A percentile compares a stretch with the other conserved stretches of the same genome.
These are phyloP conservation scores for Eriosoma lanigerum DNA, from an alignment of 1,140 invertebrate genomes.

Conservation along the genomic window DNA sequence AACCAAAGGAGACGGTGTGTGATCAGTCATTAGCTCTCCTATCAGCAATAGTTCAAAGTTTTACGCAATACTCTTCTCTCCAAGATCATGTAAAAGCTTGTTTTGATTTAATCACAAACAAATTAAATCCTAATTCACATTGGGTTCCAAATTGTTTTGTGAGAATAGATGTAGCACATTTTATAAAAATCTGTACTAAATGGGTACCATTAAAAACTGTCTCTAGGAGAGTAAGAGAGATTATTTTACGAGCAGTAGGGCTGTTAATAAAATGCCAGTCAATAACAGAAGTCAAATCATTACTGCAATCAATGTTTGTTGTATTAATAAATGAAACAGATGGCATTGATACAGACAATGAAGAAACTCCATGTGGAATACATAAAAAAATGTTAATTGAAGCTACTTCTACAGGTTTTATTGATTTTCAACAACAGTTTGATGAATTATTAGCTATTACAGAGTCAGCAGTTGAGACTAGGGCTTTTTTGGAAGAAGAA, in stretches of 20 bases:
- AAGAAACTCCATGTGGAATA: slow-evolving; percentile 2
- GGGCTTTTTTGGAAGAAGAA: background rate
- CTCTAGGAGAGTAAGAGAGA: background rate
- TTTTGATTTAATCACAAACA: background rate
- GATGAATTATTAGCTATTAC: background rate
- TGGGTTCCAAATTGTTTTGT: background rate
- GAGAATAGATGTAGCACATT: background rate
- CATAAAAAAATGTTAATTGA: background rate
- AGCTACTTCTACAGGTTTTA: background rate
- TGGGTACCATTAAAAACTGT: background rate
- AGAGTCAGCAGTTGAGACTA: background rate
- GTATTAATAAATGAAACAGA: background rate
- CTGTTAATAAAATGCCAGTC: background rate
- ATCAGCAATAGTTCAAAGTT: background rate
- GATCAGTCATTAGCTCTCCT: slow-evolving; percentile 2
- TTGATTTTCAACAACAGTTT: background rate
- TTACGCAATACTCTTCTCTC: background rate
- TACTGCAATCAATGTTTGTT: background rate
- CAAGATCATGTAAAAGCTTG: background rate
- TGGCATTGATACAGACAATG: background rate
- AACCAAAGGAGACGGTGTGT: background rate
- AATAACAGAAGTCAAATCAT: background rate
- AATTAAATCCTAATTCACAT: background rate
- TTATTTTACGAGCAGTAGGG: background rate
- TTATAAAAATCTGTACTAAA: background rate